Conservation (phyloP, 2,797 vertebrate species). For the Euphonia xanthogaster region DNA sequence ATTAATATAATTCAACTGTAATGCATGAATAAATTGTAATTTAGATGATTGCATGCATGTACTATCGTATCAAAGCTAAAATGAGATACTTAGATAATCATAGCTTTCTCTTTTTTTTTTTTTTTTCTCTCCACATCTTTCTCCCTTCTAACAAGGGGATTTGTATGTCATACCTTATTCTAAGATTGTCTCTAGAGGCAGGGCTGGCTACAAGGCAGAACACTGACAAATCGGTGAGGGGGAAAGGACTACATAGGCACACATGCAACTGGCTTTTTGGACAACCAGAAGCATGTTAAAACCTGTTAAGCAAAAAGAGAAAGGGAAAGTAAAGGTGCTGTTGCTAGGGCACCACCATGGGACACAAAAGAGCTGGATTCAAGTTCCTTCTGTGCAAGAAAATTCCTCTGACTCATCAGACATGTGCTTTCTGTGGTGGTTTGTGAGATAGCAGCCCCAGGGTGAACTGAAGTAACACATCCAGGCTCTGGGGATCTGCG, state of each 20-base stretch:
- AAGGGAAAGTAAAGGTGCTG: constrained; percentile 7
- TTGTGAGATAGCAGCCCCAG: background rate
- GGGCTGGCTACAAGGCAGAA: background rate
- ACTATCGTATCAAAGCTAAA: constrained; percentile 21
- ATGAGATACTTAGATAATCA: constrained; percentile 55
- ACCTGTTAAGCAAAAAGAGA: background rate
- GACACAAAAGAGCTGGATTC: background rate
- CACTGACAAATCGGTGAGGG: background rate
- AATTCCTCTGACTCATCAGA: constrained; percentile 3
- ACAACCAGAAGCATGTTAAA: background rate
- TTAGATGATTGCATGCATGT: constrained; percentile 45
- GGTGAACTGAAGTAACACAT: background rate
- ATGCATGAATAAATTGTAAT: constrained; percentile 60
- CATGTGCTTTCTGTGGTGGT: background rate
- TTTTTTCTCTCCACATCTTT: background rate
- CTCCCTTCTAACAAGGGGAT: background rate
- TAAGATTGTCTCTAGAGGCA: background rate
- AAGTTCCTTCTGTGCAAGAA: background rate
- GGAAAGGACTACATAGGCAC: background rate
- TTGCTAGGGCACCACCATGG: background rate
- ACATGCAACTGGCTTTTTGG: background rate
- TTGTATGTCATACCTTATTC: background rate
- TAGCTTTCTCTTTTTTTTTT: background rate
- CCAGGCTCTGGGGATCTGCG: background rate
- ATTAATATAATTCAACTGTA: constrained; percentile 51